Evolutionary conservation across 2,888 invertebrate genomes (phyloP), one percentile per base, ranked within the genome.

Genomic region (Pseudoips prasinana): DNA sequence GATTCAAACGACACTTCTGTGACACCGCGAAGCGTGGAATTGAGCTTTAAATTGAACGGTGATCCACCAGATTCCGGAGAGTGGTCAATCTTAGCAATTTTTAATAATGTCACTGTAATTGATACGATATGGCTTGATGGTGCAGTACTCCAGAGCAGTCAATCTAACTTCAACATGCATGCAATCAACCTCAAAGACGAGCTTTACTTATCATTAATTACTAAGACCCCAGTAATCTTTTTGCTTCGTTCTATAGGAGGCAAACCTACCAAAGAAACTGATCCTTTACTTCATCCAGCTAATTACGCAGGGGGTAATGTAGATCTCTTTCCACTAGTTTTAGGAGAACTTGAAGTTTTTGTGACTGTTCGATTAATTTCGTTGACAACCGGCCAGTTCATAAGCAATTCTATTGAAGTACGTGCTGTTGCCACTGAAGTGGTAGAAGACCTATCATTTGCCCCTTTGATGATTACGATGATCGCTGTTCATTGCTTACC

Each of bases 401-500:
- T 62, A 6, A 58, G 61, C 6, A 78, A 72, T 39, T 46, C 48
- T 11, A 65, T 84, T 3, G 46, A 59, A 39, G 71, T 81, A 9
- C 48, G 34, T 3, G 74, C 65, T 8, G 32, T 46, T 19, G 38
- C 64, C n/a, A 56, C 40, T 9, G 73, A 64, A 5, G 42, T 48
- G 33, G 29, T 43, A 11, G 61, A 70, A 8, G 55, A 41, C 20
- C 20, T 40, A 36, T 8, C 18, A 8, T 18, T 57, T 52, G 38
- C 67, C 30, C 78, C 84, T 8, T 30, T 88, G 11, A 45, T 61
- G 17, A 37, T 88, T 1, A 85, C 87, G 3, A 64, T 87, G 70
- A 48, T 85, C 19, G 83, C 84, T 20, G 82, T 69, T 1, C 74
- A 85, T 53, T 88, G 88, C 46, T 53, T 87, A 22, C 87, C 88